phyloP scores from a whole-genome alignment of 2,797 vertebrate species.

The Brachymystax lenok region DNA sequence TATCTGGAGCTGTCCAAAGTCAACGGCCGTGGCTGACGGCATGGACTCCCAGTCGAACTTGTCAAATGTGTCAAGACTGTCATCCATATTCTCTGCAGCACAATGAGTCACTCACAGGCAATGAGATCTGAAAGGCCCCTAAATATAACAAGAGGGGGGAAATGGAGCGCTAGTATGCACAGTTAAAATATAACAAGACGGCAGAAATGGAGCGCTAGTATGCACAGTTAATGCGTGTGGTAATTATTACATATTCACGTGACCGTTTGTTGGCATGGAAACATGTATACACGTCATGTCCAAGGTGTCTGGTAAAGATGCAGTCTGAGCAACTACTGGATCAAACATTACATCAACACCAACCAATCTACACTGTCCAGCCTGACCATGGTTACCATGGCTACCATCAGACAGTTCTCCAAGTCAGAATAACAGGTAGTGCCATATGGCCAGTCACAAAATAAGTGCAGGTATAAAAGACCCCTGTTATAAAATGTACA shows the following conservation, averaged over 20 bases:
- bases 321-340: background rate
- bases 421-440: background rate
- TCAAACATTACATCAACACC: background rate
- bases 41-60: background rate
- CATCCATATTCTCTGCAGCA: background rate
- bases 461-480: background rate
- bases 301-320: background rate
- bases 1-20: constrained; percentile 16
- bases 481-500: background rate
- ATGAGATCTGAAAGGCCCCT: background rate
- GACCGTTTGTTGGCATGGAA: background rate
- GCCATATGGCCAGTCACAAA: background rate
- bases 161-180: background rate
- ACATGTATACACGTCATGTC: background rate
- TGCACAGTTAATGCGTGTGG: too few species aligned
- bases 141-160: background rate
- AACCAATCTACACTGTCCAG: background rate
- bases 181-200: too few species aligned
- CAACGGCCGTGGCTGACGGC: constrained; percentile 13
- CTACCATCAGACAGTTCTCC: background rate
- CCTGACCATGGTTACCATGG: background rate
- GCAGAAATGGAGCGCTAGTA: too few species aligned
- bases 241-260: background rate
- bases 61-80: background rate
- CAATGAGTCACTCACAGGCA: background rate